phyloP scores from a whole-genome alignment of 2,797 vertebrate genomes.

The Tachyglossus aculeatus region DNA sequence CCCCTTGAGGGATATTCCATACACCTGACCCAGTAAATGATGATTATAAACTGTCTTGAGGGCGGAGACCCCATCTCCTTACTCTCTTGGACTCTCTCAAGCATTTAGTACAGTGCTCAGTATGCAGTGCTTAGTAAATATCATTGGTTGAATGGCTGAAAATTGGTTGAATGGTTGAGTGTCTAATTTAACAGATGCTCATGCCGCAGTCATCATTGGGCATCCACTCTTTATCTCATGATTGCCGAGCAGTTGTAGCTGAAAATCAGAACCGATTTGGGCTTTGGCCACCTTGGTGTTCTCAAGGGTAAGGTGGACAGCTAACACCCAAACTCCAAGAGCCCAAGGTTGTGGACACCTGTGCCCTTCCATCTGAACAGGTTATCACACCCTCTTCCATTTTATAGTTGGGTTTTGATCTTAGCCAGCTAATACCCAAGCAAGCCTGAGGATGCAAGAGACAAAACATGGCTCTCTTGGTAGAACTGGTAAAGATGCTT shows the following conservation, averaged over 20 bases:
- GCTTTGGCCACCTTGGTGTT: background rate
- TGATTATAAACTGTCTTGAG: too few relatives aligned
- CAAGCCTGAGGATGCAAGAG: background rate
- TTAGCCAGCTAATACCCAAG: background rate
- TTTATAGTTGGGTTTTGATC: background rate
- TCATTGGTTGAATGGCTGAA: too few relatives aligned
- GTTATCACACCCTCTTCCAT: background rate
- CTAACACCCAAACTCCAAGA: background rate
- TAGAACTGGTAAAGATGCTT: constrained; percentile 29
- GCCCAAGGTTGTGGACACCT: constrained; percentile 5
- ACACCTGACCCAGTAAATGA: too few relatives aligned
- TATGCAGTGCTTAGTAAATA: too few relatives aligned
- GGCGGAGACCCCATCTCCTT: too few relatives aligned
- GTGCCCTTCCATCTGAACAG: background rate
- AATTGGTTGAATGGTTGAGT: background rate
- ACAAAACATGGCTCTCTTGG: constrained; percentile 33
- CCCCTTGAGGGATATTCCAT: too few relatives aligned
- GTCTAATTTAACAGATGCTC: accelerated
- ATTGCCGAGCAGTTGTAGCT: background rate
- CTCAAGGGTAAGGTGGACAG: background rate
- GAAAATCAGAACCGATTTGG: background rate
- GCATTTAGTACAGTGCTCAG: too few relatives aligned
- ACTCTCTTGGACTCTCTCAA: too few relatives aligned
- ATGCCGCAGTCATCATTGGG: accelerated
- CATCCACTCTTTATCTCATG: background rate